These are phyloP conservation scores for Cyclopterus lumpus DNA, from an alignment of 2,797 vertebrate genomes.

Conservation along the genomic window DNA sequence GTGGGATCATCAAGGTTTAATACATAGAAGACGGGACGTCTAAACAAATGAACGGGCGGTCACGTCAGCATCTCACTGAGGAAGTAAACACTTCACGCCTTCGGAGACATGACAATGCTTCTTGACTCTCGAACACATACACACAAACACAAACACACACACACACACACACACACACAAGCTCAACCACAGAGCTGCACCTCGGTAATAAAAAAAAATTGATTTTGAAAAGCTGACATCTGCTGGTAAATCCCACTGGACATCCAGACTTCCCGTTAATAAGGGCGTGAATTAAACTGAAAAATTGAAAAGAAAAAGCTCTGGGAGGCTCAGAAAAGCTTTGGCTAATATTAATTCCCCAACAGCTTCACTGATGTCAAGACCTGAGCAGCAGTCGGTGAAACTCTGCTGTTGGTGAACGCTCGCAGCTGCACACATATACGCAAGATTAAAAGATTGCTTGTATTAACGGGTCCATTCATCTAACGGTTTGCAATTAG, in stretches of 20 bases:
- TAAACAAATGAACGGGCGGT: constrained; percentile 55
- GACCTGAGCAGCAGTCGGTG: constrained; percentile 6
- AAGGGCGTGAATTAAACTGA: constrained; percentile 26
- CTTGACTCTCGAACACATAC: neutral
- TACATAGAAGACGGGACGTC: constrained; percentile 50
- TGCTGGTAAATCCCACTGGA: constrained; percentile 58
- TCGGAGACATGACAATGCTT: constrained; percentile 39
- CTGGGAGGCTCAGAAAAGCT: neutral
- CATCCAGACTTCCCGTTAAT: constrained; percentile 40
- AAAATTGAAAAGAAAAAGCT: too few species aligned
- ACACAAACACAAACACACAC: constrained; percentile 28
- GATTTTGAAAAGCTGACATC: constrained; percentile 65
- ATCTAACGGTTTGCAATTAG: neutral
- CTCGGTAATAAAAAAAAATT: constrained; percentile 51
- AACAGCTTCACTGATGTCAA: constrained; percentile 1
- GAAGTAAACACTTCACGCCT: constrained; percentile 49
- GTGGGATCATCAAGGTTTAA: constrained; percentile 28
- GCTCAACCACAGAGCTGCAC: neutral
- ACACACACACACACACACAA: constrained; percentile 3
- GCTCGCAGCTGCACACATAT: neutral
- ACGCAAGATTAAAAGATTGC: constrained; percentile 5
- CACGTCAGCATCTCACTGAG: constrained; percentile 12
- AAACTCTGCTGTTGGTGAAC: neutral
- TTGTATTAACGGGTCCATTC: neutral
- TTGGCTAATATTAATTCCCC: constrained; percentile 1